Conservation (phyloP, 2,797 vertebrate species). For the Pempheris klunzingeri region DNA sequence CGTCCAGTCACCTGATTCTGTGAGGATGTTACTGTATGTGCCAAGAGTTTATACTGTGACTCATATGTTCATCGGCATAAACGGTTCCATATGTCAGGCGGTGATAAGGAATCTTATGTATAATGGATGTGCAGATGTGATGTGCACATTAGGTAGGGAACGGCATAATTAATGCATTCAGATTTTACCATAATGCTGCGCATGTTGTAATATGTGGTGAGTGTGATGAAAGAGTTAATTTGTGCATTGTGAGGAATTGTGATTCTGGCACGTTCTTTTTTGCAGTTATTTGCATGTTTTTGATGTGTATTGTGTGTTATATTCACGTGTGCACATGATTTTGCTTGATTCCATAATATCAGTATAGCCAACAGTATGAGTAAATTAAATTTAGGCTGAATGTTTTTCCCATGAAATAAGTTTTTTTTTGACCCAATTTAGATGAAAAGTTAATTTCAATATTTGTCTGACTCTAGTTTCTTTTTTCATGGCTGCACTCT, state of each 20-base stretch:
- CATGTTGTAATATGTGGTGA: neutral
- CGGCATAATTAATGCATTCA: constrained; percentile 4
- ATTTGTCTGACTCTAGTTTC: neutral
- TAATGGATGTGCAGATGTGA: constrained; percentile 43
- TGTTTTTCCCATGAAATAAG: neutral
- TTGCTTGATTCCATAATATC: neutral
- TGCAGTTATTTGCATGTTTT: neutral
- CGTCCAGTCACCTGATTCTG: neutral
- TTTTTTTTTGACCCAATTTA: neutral
- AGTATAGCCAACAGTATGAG: neutral
- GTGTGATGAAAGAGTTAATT: neutral
- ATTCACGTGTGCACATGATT: neutral
- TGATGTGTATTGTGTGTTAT: neutral
- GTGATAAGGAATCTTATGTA: constrained; percentile 27
- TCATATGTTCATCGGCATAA: constrained; percentile 33
- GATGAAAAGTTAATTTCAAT: neutral
- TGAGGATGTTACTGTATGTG: constrained; percentile 13
- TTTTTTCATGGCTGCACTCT: neutral
- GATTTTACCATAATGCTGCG: constrained; percentile 2
- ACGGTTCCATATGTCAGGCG: constrained; percentile 22
- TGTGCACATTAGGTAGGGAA: constrained; percentile 5
- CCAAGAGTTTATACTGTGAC: constrained; percentile 11
- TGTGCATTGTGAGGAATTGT: neutral
- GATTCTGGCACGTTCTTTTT: neutral
- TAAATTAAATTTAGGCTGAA: neutral